These are phyloP conservation scores for Liparis tanakae DNA, from an alignment of 2,797 vertebrate species.

Conservation along the genomic window DNA sequence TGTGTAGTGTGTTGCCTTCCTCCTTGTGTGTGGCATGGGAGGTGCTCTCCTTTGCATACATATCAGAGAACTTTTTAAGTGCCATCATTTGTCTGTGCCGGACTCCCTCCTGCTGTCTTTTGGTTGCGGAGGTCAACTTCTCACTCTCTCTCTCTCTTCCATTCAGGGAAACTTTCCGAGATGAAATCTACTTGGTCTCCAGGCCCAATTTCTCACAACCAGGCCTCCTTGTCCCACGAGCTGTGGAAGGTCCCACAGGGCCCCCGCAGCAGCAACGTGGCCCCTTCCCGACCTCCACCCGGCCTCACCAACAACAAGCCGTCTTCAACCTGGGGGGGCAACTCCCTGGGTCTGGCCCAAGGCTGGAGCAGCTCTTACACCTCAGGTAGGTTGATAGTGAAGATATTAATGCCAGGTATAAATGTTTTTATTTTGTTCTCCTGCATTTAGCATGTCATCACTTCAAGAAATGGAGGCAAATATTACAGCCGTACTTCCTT, in stretches of 20 bases:
- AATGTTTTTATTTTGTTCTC: no score
- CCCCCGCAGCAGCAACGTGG: slow-evolving; percentile 88
- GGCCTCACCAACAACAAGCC: slow-evolving; percentile 95
- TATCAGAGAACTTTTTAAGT: background rate
- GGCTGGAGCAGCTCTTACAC: slow-evolving; percentile 98
- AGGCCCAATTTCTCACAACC: slow-evolving; percentile 93
- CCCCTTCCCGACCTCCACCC: slow-evolving; percentile 94
- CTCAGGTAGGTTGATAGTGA: slow-evolving; percentile 80
- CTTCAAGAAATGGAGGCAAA: no score
- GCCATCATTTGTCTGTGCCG: background rate
- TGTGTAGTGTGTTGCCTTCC: slow-evolving; percentile 26
- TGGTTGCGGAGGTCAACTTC: slow-evolving; percentile 14
- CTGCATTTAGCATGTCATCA: no score
- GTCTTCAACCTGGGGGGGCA: slow-evolving; percentile 96
- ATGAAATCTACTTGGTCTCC: slow-evolving; percentile 98
- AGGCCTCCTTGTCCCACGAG: slow-evolving; percentile 95
- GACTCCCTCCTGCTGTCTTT: slow-evolving; percentile 20
- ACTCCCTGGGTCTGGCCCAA: slow-evolving; percentile 86
- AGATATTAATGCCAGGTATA: background rate
- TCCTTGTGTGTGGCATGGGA: slow-evolving; percentile 58
- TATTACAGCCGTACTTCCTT: no score
- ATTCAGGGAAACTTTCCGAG: slow-evolving; percentile 94
- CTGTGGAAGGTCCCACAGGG: slow-evolving; percentile 95
- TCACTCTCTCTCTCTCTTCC: slow-evolving; percentile 18
- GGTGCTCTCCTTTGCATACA: slow-evolving; percentile 21